Evolutionary conservation across 2,113 vertebrate genomes (phyloP), one percentile per base, ranked within the genome.

Genomic region (Pygoscelis antarcticus): DNA sequence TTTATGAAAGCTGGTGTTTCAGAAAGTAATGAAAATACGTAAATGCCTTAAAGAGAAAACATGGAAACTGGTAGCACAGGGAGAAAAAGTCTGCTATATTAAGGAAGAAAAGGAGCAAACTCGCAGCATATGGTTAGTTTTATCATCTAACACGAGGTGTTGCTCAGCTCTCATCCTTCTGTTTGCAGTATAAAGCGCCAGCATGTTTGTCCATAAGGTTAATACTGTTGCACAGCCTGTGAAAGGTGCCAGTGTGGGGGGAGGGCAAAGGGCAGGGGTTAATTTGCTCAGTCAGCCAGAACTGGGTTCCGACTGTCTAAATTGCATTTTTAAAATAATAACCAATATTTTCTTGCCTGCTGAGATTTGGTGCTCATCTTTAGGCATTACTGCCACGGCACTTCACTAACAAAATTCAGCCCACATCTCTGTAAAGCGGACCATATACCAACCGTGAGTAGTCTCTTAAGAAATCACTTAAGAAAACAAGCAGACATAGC

Each of bases 91-190:
- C 46, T 20, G 78, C 70, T n/a, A 4, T 9, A 29, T 5, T 10
- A 2, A 23, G 49, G 75, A 92, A 76, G 80, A 70, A 29, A 77
- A 74, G 69, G 79, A 93, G 75, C 57, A 83, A 88, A 74, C 64
- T 64, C 12, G 1, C 27, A 62, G 83, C 94, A 79, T 69, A 72
- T 51, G 88, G 77, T 74, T 87, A 74, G 60, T 84, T 96, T 94
- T 89, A 69, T 47, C 85, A 65, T 65, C 90, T 93, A 88, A 55
- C 93, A 87, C 94, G 66, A 89, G 95, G 92, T 87, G 90, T 13
- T 93, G 94, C 95, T 90, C 95, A 75, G 90, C 94, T 75, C 78
- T 89, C 87, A 32, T 70, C 84, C 92, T 85, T 74, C 94, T 74
- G 68, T 61, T 62, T 25, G 81, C 62, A 26, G 34, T 7, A 7